phyloP scores from a whole-genome alignment of 2,888 invertebrate species.

The Nipponacmea schrenckii region DNA sequence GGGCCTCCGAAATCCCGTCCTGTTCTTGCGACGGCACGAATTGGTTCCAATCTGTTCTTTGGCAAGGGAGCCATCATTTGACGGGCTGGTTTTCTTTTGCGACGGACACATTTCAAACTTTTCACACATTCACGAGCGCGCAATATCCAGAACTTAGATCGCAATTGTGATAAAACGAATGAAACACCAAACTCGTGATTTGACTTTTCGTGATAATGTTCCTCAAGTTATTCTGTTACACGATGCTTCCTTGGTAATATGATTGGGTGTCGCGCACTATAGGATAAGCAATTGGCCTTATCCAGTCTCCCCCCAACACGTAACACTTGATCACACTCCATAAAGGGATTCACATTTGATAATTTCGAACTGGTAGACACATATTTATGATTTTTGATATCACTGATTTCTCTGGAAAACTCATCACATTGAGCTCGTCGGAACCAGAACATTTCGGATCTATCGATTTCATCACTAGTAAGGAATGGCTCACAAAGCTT shows the following conservation, averaged over 20 bases:
- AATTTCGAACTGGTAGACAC: not conserved
- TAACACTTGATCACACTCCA: constrained; percentile 2
- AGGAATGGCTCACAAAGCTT: not conserved
- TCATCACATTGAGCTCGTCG: not conserved
- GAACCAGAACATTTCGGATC: not conserved
- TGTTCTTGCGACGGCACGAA: too few relatives aligned
- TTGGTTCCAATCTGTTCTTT: not conserved
- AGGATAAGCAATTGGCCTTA: constrained; percentile 15
- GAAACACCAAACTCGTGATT: too few relatives aligned
- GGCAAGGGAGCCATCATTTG: constrained; percentile 5
- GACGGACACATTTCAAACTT: not conserved
- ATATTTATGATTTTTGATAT: not conserved
- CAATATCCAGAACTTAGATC: constrained; percentile 30
- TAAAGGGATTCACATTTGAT: not conserved
- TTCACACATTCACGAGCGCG: constrained; percentile 21
- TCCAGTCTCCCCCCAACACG: constrained; percentile 15
- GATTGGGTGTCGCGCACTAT: too few relatives aligned
- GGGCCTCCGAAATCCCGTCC: too few relatives aligned
- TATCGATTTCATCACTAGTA: not conserved
- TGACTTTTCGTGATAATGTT: too few relatives aligned
- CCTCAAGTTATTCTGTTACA: too few relatives aligned
- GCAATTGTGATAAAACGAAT: not conserved
- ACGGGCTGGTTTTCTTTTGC: constrained; percentile 2
- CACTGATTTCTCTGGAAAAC: not conserved
- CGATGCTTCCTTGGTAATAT: too few relatives aligned